phyloP scores from a whole-genome alignment of 2,888 invertebrate genomes.

The Acanthosepion pharaonis region DNA sequence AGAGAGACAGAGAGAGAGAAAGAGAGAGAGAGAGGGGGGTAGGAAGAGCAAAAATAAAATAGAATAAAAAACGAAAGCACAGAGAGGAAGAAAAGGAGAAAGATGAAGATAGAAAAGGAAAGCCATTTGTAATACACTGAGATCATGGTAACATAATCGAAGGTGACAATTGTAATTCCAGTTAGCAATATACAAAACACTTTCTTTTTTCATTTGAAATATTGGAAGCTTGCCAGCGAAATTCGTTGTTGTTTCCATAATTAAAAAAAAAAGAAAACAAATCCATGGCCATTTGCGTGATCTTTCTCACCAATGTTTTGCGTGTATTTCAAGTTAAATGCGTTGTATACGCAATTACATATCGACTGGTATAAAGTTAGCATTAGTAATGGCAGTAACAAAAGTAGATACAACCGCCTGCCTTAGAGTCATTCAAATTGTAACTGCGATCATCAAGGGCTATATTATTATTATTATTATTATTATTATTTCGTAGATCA shows the following conservation, averaged over 20 bases:
- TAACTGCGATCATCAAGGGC: no score
- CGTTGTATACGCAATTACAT: background rate
- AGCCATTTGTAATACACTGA: background rate
- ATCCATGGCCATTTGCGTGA: background rate
- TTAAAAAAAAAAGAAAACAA: background rate
- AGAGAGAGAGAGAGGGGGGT: no score
- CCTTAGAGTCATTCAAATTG: no score
- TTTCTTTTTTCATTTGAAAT: background rate
- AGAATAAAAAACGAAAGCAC: background rate
- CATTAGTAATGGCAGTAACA: no score
- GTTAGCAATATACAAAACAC: background rate
- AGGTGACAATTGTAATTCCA: background rate
- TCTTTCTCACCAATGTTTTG: background rate
- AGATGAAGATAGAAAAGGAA: background rate
- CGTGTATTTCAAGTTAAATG: background rate
- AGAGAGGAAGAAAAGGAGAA: no score
- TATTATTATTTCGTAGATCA: no score
- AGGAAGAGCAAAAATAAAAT: no score
- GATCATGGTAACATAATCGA: background rate
- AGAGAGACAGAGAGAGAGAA: no score
- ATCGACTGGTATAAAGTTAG: no score
- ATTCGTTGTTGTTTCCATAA: background rate
- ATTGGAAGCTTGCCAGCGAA: background rate
- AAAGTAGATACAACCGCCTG: no score
- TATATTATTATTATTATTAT: no score